phyloP scores from a whole-genome alignment of 2,888 invertebrate genomes.

The Apocheima hispidaria region DNA sequence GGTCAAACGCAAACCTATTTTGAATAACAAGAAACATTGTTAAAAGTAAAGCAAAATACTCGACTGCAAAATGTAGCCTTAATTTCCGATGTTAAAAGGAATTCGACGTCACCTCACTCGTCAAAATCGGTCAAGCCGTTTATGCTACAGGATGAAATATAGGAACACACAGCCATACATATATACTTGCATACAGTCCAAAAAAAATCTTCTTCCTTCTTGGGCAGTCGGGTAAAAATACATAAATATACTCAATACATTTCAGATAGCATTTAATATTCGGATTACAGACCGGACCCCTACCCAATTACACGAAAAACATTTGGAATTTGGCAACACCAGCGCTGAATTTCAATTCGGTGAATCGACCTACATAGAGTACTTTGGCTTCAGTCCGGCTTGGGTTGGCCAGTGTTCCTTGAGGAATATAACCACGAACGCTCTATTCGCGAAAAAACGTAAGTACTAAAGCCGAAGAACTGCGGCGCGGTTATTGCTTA shows the following conservation, averaged over 20 bases:
- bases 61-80: too few species aligned
- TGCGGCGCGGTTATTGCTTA: not conserved
- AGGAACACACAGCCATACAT: too few species aligned
- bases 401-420: constrained; percentile 1
- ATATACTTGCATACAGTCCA: too few species aligned
- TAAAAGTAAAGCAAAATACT: too few species aligned
- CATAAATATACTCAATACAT: too few species aligned
- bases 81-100: too few species aligned
- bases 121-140: too few species aligned
- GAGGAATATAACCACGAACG: constrained; percentile 1
- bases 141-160: too few species aligned
- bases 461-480: not conserved
- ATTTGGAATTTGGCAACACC: constrained; percentile 25
- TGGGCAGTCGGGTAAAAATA: too few species aligned
- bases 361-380: constrained; percentile 5
- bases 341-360: constrained; percentile 24
- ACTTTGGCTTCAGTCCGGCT: constrained; percentile 2
- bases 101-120: too few species aligned
- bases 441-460: not conserved
- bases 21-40: too few species aligned
- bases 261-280: constrained; percentile 5
- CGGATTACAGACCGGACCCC: constrained; percentile 6
- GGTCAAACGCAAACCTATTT: too few species aligned
- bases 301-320: constrained; percentile 25
- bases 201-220: not conserved